Percentiles rank a stretch among this genome's conserved stretches.
Conservation (phyloP, 2,113 vertebrate genomes). For the Pterocles burchelli region DNA sequence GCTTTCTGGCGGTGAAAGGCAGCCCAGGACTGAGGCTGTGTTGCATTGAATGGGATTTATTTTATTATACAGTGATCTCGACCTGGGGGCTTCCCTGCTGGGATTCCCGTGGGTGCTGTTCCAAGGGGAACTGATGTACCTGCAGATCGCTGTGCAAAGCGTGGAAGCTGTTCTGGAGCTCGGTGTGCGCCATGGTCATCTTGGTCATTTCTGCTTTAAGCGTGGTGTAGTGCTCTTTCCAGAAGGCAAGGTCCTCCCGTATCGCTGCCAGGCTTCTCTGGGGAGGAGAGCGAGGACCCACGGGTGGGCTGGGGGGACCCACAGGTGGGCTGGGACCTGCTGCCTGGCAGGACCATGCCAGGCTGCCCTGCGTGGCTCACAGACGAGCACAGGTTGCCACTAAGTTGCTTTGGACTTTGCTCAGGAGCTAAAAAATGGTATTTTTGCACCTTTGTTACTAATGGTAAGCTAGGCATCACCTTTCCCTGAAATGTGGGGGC, state of each 20-base stretch:
- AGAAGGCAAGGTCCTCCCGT: conserved; percentile 75
- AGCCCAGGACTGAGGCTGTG: not conserved
- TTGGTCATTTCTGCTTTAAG: conserved; percentile 73
- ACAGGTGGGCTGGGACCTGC: not conserved
- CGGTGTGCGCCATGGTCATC: conserved; percentile 69
- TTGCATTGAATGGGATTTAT: not conserved
- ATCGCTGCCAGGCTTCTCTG: conserved; percentile 81
- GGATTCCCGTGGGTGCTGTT: rapidly evolving
- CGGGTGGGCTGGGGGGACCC: not conserved
- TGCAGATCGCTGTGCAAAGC: conserved; percentile 83
- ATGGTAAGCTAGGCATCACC: not conserved
- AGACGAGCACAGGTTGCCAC: not conserved
- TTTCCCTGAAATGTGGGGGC: not conserved
- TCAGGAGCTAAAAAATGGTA: not conserved
- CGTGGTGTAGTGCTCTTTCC: conserved; percentile 79
- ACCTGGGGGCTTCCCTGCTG: not conserved
- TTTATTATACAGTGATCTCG: rapidly evolving
- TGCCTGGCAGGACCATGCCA: rapidly evolving
- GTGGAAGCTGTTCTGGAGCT: conserved; percentile 77
- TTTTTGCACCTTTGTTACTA: not conserved
- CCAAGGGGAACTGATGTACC: conserved; percentile 57
- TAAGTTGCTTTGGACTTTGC: not conserved
- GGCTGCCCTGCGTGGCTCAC: not conserved
- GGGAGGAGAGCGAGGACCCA: not conserved
- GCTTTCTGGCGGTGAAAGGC: not conserved